Conservation (phyloP, 1,140 invertebrate species). For the Achatina immaculata region DNA sequence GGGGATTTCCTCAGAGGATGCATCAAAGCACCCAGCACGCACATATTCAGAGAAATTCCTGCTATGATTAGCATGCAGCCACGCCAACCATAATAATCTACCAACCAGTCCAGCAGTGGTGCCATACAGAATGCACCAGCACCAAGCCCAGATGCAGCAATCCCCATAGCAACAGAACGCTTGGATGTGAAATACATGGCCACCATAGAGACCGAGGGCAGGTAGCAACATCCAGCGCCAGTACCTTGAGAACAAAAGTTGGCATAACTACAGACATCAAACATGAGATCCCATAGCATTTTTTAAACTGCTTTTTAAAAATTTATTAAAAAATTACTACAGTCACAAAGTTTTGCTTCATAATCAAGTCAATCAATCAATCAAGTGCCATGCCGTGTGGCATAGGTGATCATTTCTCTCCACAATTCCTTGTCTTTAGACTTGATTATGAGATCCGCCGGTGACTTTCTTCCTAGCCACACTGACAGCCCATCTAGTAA, state of each 20-base stretch:
- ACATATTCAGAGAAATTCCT: constrained; percentile 33
- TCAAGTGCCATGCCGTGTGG: too few relatives aligned
- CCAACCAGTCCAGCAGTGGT: constrained; percentile 32
- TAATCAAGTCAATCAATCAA: too few relatives aligned
- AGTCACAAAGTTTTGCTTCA: too few relatives aligned
- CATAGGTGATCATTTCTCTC: too few relatives aligned
- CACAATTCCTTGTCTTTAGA: too few relatives aligned
- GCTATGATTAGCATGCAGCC: constrained; percentile 37
- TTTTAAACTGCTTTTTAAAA: constrained; percentile 1
- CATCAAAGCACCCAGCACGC: constrained; percentile 30
- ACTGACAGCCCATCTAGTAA: too few relatives aligned
- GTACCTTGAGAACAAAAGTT: constrained; percentile 30
- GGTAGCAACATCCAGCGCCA: constrained; percentile 12
- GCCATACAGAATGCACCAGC: constrained; percentile 36
- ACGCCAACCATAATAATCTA: constrained; percentile 33
- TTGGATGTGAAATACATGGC: constrained; percentile 39
- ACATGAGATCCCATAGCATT: neutral
- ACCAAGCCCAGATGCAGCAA: constrained; percentile 39
- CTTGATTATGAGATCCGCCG: too few relatives aligned
- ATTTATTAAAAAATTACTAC: too few relatives aligned
- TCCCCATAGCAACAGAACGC: constrained; percentile 35
- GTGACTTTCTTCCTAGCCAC: too few relatives aligned
- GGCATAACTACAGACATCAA: too few relatives aligned
- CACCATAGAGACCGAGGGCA: constrained; percentile 12
- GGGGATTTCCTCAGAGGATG: constrained; percentile 29